phyloP scores from a whole-genome alignment of 2,113 vertebrate species.

The Bubo scandiacus region DNA sequence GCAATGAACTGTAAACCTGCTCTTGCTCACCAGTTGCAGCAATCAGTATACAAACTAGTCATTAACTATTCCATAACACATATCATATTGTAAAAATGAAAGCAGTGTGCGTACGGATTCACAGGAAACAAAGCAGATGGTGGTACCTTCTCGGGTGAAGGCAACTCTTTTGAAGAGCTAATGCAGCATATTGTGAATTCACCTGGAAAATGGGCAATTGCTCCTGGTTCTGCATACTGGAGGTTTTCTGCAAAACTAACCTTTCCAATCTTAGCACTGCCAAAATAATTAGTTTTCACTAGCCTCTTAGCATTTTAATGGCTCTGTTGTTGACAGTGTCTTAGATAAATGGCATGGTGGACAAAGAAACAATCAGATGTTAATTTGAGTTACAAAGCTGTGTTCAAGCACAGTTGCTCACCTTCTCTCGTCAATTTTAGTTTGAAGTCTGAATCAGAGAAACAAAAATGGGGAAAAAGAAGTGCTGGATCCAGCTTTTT shows the following conservation, averaged over 20 bases:
- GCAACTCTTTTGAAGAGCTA: background rate
- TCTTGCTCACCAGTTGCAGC: background rate
- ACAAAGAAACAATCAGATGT: background rate
- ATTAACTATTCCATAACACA: background rate
- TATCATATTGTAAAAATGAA: background rate
- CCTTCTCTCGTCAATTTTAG: background rate
- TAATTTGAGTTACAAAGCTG: background rate
- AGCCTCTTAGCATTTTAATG: background rate
- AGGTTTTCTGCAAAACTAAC: background rate
- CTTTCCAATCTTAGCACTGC: background rate
- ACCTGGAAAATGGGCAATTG: constrained; percentile 43
- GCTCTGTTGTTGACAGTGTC: background rate
- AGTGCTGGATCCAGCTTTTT: background rate
- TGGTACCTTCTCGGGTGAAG: background rate
- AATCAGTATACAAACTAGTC: background rate
- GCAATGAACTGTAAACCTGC: background rate
- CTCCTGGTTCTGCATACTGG: background rate
- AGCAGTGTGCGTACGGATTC: background rate
- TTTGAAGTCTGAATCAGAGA: background rate
- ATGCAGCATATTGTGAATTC: background rate
- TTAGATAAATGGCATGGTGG: background rate
- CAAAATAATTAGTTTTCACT: background rate
- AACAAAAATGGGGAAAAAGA: background rate
- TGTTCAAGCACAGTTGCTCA: background rate
- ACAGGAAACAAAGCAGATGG: constrained; percentile 23